Evolutionary conservation across 2,888 invertebrate species (phyloP).

Genomic region (Eudasyphora cyanicolor): DNA sequence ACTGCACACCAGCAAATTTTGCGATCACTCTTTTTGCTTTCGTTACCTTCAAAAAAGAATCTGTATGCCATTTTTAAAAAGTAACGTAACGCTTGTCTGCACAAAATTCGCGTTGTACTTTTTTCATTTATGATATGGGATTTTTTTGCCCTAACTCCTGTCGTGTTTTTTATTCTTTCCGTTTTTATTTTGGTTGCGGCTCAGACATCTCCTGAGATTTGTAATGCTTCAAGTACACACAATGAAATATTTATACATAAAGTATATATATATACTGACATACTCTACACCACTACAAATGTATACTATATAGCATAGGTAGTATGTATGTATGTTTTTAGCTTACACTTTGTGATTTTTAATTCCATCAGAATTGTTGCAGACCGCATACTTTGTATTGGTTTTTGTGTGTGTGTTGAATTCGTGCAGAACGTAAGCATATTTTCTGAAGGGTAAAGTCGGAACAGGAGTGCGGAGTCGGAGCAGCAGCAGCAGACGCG

Average conservation of each 20-base stretch:
- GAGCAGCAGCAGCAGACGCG: neutral
- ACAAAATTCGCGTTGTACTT: conserved; percentile 48
- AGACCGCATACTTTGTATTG: conserved; percentile 51
- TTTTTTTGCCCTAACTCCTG: conserved; percentile 8
- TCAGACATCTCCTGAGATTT: conserved; percentile 65
- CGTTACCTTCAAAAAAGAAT: conserved; percentile 35
- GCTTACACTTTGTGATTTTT: conserved; percentile 51
- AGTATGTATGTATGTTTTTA: neutral
- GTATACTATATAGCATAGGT: neutral
- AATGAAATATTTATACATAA: conserved; percentile 29
- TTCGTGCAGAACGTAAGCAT: conserved; percentile 60
- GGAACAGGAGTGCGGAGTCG: neutral
- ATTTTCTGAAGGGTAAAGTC: conserved; percentile 34
- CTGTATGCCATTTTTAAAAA: conserved; percentile 5
- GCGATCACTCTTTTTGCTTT: neutral
- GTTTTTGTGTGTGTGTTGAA: conserved; percentile 46
- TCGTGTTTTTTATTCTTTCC: neutral
- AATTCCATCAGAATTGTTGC: conserved; percentile 49
- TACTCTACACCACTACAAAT: neutral
- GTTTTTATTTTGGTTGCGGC: conserved; percentile 12
- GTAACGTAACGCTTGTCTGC: conserved; percentile 59
- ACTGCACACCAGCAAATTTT: neutral
- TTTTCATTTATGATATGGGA: conserved; percentile 25
- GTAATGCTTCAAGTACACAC: conserved; percentile 51
- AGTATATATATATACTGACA: neutral